These are phyloP conservation scores for Rotaria sp. DNA, from an alignment of 2,888 invertebrate genomes.

Conservation along the genomic window DNA sequence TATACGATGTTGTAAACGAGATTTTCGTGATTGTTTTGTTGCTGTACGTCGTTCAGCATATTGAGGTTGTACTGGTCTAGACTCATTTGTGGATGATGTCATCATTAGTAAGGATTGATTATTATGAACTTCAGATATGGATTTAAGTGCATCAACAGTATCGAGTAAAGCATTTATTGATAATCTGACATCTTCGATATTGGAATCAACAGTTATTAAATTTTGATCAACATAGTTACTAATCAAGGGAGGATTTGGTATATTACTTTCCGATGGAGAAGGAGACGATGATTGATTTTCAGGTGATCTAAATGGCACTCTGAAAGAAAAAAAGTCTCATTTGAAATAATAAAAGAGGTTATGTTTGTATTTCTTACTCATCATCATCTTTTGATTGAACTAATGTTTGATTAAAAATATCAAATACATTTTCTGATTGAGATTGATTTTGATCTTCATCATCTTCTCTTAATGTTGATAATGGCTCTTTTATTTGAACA, in stretches of 20 bases:
- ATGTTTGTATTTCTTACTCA: neutral
- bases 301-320: neutral
- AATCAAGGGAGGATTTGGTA: too few relatives aligned
- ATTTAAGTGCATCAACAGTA: neutral
- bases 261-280: neutral
- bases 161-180: neutral
- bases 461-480: neutral
- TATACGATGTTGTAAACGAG: constrained; percentile 15
- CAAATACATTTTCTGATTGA: neutral
- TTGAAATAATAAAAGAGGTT: too few relatives aligned
- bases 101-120: neutral
- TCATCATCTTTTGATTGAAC: neutral
- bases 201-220: neutral
- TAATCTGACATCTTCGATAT: neutral
- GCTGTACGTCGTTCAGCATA: constrained; percentile 1
- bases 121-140: neutral
- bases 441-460: neutral
- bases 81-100: neutral
- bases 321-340: neutral
- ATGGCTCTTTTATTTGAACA: neutral
- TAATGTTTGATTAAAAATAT: neutral
- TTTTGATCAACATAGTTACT: neutral
- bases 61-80: neutral
- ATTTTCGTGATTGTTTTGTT: neutral
- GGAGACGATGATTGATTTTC: neutral